Base-by-base conservation (phyloP, 2,797 vertebrate genomes). In the Chloroceryle amazona region DNA sequence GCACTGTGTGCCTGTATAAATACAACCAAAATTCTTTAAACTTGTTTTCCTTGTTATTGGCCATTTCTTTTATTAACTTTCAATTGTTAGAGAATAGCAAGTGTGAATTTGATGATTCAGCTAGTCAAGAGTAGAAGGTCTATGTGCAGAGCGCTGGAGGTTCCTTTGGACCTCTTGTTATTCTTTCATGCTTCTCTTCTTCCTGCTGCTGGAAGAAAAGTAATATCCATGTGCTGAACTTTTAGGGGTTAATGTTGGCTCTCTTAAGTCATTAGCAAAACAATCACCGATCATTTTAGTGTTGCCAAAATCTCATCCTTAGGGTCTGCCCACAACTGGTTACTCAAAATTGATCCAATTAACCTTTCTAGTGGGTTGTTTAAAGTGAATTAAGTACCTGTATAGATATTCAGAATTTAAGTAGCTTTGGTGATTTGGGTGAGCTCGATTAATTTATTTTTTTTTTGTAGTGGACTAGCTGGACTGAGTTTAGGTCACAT, bases 341-440 rank as follows among this genome's bases (percentile, higher is more conserved):
- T 81, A 66, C 67, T 94, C 44, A 92, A 93, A 89, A 95, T 60
- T 10, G 93, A 96, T 86, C 88, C 81, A 55, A 70, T 93, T 94
- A 94, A 89, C 81, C 63, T 92, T 89, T 84, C 46, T 44, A 55
- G 52, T 47, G 70, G n/a, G 47, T 93, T 84, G 86, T 61, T 86
- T 90, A 93, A 78, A 88, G 83, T 65, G 65, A 93, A 65, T 94
- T 83, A 81, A 94, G 67, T 91, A 23, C 47, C 21, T 5, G 5
- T 49, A 23, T 90, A 88, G 79, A 70, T 81, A 70, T 10, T 82
- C 46, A n/a, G 67, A 80, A 62, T 76, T 55, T 42, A 72, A 67
- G 61, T 71, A 61, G 52, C 12, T 21, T 74, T 66, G n/a, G n/a
- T n/a, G 31, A 80, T 80, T 75, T 92, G 49, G 60, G 93, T 82